These are phyloP conservation scores for Heliothis virescens DNA, from an alignment of 1,140 invertebrate genomes.

Conservation along the genomic window DNA sequence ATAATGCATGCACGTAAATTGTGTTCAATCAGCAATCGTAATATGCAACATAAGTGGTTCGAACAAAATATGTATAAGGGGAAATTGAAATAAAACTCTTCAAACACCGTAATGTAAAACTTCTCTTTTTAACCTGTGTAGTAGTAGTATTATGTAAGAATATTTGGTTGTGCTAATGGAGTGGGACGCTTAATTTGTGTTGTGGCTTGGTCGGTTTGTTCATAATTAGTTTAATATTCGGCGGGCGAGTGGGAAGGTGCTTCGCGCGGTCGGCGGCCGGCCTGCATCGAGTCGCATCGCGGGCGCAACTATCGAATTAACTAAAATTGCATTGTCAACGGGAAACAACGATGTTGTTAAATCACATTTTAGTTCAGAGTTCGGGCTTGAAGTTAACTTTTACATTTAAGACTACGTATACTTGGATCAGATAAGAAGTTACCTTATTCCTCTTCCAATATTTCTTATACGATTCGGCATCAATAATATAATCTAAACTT, in stretches of 20 bases:
- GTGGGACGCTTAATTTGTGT: slow-evolving; percentile 68
- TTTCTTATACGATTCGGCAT: too few species aligned
- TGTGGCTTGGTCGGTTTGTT: slow-evolving; percentile 70
- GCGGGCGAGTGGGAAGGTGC: slow-evolving; percentile 51
- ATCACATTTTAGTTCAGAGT: slow-evolving; percentile 14
- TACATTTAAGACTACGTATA: not conserved
- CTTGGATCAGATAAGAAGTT: too few species aligned
- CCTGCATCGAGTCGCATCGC: slow-evolving; percentile 51
- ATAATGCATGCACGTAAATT: not conserved
- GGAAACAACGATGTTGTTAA: slow-evolving; percentile 52
- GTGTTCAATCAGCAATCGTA: slow-evolving; percentile 4
- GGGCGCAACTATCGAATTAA: slow-evolving; percentile 71
- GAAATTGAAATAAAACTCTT: not conserved
- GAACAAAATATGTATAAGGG: not conserved
- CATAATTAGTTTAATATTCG: slow-evolving; percentile 80
- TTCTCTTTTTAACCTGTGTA: slow-evolving; percentile 12
- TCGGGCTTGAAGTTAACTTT: not conserved
- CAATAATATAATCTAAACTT: not conserved
- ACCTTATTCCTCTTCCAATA: too few species aligned
- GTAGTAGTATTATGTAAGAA: slow-evolving; percentile 42
- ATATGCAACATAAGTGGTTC: not conserved
- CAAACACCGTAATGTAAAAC: not conserved
- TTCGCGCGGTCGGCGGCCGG: slow-evolving; percentile 44
- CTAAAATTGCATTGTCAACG: slow-evolving; percentile 82
- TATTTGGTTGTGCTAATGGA: slow-evolving; percentile 62